These are phyloP conservation scores for Mastigias papua DNA, from an alignment of 30 jellyfish, hydroid and myxozoan species.

Conservation along the genomic window DNA sequence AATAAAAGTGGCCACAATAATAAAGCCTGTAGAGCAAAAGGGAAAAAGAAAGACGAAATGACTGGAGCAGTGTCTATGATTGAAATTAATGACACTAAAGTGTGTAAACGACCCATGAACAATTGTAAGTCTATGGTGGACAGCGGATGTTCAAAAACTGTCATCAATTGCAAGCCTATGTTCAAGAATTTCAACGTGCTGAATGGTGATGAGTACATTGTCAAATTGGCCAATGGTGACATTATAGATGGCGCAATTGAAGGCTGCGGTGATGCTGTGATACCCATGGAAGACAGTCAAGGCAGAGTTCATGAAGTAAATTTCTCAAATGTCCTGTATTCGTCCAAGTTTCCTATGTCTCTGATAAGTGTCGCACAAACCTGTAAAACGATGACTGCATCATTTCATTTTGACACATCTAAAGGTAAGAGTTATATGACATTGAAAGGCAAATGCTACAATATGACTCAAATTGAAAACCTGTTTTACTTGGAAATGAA, in stretches of 20 bases:
- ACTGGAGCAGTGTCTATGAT: not conserved
- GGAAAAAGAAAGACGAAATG: not conserved
- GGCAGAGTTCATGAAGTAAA: slow-evolving; percentile 5
- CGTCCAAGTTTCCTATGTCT: slow-evolving; percentile 16
- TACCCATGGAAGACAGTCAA: slow-evolving; percentile 6
- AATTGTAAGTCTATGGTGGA: slow-evolving; percentile 7
- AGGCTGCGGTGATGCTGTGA: not conserved
- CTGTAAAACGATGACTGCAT: slow-evolving; percentile 3
- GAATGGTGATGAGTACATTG: slow-evolving; percentile 1
- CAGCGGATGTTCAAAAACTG: slow-evolving; percentile 6
- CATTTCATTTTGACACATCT: slow-evolving; percentile 1
- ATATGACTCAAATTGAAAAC: slow-evolving; percentile 3
- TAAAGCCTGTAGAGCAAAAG: not conserved
- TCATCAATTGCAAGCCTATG: slow-evolving; percentile 12
- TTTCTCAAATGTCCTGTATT: not conserved
- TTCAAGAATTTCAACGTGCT: not conserved
- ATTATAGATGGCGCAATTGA: slow-evolving; percentile 1
- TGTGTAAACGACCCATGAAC: not conserved
- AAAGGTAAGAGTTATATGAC: slow-evolving; percentile 5
- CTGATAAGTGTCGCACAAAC: slow-evolving; percentile 11
- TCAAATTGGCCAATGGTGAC: not conserved
- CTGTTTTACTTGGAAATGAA: not conserved
- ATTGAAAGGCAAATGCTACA: slow-evolving; percentile 2
- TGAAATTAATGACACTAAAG: slow-evolving; percentile 2
- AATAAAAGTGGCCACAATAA: not conserved